Evolutionary conservation across 2,888 invertebrate genomes (phyloP).

Genomic region (Aleiodes leptofemur): DNA sequence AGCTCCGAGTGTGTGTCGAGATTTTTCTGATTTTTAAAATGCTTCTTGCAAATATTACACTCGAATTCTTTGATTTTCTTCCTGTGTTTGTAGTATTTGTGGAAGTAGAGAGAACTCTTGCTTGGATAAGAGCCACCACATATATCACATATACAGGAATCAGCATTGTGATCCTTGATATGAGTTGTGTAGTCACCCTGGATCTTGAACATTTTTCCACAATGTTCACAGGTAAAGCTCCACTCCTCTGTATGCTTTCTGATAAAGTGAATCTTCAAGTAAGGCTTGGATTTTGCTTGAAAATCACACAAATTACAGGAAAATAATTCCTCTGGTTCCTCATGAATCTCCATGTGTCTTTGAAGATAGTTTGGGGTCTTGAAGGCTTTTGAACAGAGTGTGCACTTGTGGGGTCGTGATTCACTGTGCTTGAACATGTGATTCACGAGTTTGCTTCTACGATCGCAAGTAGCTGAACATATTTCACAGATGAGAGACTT

Average conservation of each 20-base stretch:
- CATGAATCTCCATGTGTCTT: conserved; percentile 69
- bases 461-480: conserved; percentile 64
- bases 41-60: conserved; percentile 66
- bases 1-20: conserved; percentile 64
- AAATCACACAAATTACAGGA: conserved; percentile 67
- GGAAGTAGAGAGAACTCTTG: conserved; percentile 69
- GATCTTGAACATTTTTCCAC: conserved; percentile 78
- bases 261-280: conserved; percentile 69
- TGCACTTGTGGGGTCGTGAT: conserved; percentile 67
- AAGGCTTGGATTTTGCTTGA: conserved; percentile 67
- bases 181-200: conserved; percentile 77
- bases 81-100: conserved; percentile 70
- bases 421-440: conserved; percentile 69
- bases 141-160: conserved; percentile 69
- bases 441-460: conserved; percentile 65
- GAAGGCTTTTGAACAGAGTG: conserved; percentile 66
- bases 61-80: conserved; percentile 67
- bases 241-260: conserved; percentile 69
- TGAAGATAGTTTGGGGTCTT: conserved; percentile 65
- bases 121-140: conserved; percentile 68
- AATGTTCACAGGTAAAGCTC: conserved; percentile 78
- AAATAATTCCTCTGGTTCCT: conserved; percentile 62
- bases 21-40: conserved; percentile 69
- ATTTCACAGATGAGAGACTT: conserved; percentile 65
- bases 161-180: conserved; percentile 73